phyloP scores from a whole-genome alignment of 2,113 vertebrate species.

The Toxotes chatareus region DNA sequence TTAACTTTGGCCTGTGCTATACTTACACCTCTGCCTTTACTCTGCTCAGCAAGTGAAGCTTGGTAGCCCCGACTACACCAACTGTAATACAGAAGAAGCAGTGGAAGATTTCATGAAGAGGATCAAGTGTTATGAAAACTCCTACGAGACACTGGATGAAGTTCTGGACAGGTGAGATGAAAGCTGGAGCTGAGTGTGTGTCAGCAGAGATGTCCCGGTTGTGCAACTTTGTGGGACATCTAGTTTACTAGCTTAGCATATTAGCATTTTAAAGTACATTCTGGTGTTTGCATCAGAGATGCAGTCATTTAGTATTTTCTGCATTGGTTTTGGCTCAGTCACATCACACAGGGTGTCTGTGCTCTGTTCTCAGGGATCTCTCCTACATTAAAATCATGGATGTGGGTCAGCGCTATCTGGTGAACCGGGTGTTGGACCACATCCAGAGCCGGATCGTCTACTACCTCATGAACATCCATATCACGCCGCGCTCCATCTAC shows the following conservation, averaged over 20 bases:
- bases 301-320: no score
- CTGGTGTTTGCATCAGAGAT: no score
- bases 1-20: no score
- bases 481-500: constrained; percentile 98
- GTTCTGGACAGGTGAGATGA: constrained; percentile 90
- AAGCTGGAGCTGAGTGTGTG: background rate
- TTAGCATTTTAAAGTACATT: background rate
- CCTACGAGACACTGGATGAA: constrained; percentile 94
- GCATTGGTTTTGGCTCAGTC: background rate
- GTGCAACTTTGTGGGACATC: background rate
- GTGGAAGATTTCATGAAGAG: constrained; percentile 97
- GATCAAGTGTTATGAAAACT: constrained; percentile 97
- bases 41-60: constrained; percentile 94
- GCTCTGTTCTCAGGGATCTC: constrained; percentile 87
- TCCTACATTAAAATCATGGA: constrained; percentile 99
- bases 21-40: background rate
- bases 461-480: constrained; percentile 99
- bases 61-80: constrained; percentile 94
- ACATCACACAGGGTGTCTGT: background rate
- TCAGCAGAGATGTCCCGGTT: background rate
- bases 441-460: constrained; percentile 99
- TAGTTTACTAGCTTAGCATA: background rate
- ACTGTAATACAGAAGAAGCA: constrained; percentile 94
- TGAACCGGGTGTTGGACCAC: constrained; percentile 96
- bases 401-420: constrained; percentile 94